Evolutionary conservation across 1,140 invertebrate species (phyloP), one percentile per base, ranked within the genome.

Genomic region (Polyergus mexicanus): DNA sequence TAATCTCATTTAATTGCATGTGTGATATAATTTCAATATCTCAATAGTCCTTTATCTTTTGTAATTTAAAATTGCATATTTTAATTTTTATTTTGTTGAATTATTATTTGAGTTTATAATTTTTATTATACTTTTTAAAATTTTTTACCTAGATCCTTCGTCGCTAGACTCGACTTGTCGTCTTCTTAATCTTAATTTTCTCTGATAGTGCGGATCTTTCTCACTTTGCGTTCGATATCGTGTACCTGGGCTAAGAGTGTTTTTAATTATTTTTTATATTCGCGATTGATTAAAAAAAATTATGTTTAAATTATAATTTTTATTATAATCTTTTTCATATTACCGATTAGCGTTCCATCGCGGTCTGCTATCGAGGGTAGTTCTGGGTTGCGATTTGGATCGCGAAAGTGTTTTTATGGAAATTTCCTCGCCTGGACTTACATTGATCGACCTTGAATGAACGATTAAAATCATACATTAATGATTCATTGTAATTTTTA

Each of bases 161-260:
- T 94, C 93, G 63, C 94, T 94, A 0, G 93, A 94, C 32, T 94
- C 93, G 16, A 93, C 69, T 38, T 88, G 92, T 60, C 91, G 91
- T 63, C 90, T 91, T 54, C 96, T 94, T 72, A 97, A 91, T 94
- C 96, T 96, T 88, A 97, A 90, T 88, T 96, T 96, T 93, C 96
- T 96, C 62, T 96, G 95, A 92, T 97, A 97, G 92, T 97, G 96
- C 25, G 96, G 96, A 94, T 97, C 97, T 91, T 97, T 97, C 92
- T 97, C 97, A 88, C 97, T 97, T 94, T 97, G 97, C 85, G 97
- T 97, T 86, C 97, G 95, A 91, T 97, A 97, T 86, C 97, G 96
- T 13, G 96, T 97, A 47, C 96, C 96, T 71, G 97, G 97, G 88
- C 96, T 95, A 89, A 89, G 58, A 68, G 88, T 35, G 85, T 75